A percentile compares a stretch with the other conserved stretches of the same genome.
Conservation (phyloP, 2,888 invertebrate genomes). For the Agriotes lineatus region DNA sequence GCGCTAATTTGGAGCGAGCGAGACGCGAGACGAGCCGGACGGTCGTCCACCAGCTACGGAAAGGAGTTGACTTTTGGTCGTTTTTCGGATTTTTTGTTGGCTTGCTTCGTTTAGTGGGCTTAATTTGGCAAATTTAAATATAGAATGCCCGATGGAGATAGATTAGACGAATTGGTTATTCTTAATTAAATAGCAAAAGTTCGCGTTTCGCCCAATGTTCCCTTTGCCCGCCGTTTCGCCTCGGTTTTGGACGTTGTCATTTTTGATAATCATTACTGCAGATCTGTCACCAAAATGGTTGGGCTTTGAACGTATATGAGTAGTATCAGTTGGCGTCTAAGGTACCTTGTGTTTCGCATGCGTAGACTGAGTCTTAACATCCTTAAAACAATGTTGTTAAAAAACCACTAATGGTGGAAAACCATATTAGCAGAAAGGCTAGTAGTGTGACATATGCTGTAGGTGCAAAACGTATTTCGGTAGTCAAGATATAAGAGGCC, state of each 20-base stretch:
- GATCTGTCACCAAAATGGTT: no score
- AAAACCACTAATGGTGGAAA: no score
- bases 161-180: constrained; percentile 41
- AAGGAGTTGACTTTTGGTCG: constrained; percentile 19
- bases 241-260: not conserved
- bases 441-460: no score
- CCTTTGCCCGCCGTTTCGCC: not conserved
- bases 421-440: no score
- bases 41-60: constrained; percentile 25
- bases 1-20: constrained; percentile 40
- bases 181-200: constrained; percentile 18
- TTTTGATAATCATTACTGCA: not conserved
- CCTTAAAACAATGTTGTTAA: no score
- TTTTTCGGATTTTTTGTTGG: constrained; percentile 37
- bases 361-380: no score
- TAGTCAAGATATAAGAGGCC: no score
- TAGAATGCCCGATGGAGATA: constrained; percentile 47
- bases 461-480: no score
- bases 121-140: constrained; percentile 52
- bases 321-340: no score
- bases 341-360: no score
- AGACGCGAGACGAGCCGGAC: constrained; percentile 26
- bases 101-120: constrained; percentile 49
- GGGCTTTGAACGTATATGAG: no score
- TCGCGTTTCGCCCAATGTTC: not conserved